Evolutionary conservation across 2,888 invertebrate species (phyloP), one percentile per base, ranked within the genome.

Genomic region (Eucera pruinosa): DNA sequence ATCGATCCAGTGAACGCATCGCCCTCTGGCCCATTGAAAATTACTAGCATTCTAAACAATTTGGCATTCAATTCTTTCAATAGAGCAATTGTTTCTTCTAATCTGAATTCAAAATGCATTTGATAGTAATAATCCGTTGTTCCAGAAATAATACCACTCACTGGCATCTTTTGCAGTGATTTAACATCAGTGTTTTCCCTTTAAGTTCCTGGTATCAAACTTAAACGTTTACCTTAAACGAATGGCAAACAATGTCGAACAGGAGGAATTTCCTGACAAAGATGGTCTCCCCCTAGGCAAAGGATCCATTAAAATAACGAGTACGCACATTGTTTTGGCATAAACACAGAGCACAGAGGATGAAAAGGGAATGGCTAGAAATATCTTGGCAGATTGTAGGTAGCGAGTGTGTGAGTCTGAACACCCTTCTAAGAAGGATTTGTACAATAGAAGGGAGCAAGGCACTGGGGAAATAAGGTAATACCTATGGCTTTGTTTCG

Each of bases 381-480:
- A 81, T 68, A 61, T 47, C 70, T 65, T 61, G 75, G 70, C 73
- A 69, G 79, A 73, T 68, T 75, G 73, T 55, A 65, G 50, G 36
- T 27, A 55, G 72, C 65, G 66, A 61, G 75, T 45, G 76, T 62
- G 72, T 54, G 67, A 64, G 78, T 43, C 69, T 30, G 74, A 81
- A 77, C 75, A 80, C 64, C 68, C 81, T 76, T 68, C 78, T 83
- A 88, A 87, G 89, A 82, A 87, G 87, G 89, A 89, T 87, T 89
- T 87, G 86, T 83, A 82, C 86, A 83, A 84, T 80, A 76, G 83
- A 76, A 81, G 78, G 84, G 69, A 76, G 78, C 75, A 83, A 86
- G 88, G 86, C 90, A 84, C 89, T 88, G 78, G 89, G 89, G 89
- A 89, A 89, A 90, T 89, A 90, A 90, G 88, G 88, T 90, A 89